A percentile compares a stretch with the other conserved stretches of the same genome.
Conservation (phyloP, 2,797 vertebrate genomes). For the Pagetopsis macropterus region DNA sequence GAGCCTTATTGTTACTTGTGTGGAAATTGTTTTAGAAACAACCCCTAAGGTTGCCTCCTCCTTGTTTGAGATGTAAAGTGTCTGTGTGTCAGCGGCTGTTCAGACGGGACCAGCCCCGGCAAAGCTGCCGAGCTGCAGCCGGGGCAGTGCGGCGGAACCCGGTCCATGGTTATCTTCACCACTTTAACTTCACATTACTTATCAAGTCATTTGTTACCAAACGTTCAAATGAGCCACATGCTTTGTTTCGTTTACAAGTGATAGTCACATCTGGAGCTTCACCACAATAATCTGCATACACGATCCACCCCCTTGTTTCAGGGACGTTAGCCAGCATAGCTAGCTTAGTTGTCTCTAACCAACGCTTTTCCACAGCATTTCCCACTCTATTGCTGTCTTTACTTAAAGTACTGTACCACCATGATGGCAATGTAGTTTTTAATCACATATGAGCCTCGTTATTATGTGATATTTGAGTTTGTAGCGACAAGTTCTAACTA, state of each 20-base stretch:
- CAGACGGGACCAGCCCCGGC: constrained; percentile 47
- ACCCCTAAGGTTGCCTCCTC: not conserved
- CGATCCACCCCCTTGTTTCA: constrained; percentile 18
- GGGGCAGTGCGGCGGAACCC: constrained; percentile 39
- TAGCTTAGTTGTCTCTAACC: not conserved
- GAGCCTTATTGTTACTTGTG: fast-evolving
- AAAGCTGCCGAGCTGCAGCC: constrained; percentile 39
- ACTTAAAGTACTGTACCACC: no score
- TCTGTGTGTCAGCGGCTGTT: constrained; percentile 31
- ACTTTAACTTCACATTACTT: not conserved
- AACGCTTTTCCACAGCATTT: not conserved
- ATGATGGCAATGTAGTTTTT: fast-evolving
- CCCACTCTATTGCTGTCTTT: not conserved
- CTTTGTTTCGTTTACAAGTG: not conserved
- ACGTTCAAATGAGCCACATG: fast-evolving
- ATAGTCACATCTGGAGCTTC: constrained; percentile 38
- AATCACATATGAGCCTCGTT: not conserved
- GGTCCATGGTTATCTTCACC: fast-evolving
- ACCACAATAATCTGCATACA: constrained; percentile 11
- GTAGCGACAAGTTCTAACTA: not conserved
- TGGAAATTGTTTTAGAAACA: not conserved
- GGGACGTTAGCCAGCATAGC: constrained; percentile 29
- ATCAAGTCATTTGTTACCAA: no score
- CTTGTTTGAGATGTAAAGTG: constrained; percentile 17
- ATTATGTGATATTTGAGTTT: not conserved